phyloP scores from a whole-genome alignment of 2,888 invertebrate species.

The Meta bourneti region DNA sequence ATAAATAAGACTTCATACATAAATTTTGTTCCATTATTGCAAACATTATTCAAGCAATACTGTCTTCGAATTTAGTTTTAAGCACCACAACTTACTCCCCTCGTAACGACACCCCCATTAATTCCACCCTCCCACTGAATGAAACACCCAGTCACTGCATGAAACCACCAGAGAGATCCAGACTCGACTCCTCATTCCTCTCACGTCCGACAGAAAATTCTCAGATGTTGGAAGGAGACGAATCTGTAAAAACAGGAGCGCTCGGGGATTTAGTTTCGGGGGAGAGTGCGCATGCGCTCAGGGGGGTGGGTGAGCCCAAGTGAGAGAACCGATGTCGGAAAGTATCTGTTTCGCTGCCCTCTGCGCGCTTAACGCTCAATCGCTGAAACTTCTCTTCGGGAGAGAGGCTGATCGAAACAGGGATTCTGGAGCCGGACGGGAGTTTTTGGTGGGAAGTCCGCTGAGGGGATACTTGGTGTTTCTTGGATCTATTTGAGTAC shows the following conservation, averaged over 20 bases:
- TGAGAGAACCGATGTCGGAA: constrained; percentile 61
- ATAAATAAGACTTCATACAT: too few species aligned
- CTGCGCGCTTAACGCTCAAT: constrained; percentile 36
- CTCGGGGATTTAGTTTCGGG: constrained; percentile 61
- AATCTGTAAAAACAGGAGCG: constrained; percentile 56
- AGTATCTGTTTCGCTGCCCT: constrained; percentile 36
- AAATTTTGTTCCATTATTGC: too few species aligned
- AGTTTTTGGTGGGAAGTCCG: too few species aligned
- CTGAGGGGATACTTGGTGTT: too few species aligned
- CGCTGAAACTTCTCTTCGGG: neutral
- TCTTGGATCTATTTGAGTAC: too few species aligned
- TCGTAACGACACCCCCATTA: too few species aligned
- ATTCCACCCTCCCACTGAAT: too few species aligned
- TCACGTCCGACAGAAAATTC: constrained; percentile 37
- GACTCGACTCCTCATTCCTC: neutral
- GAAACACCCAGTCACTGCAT: too few species aligned
- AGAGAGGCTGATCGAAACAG: neutral
- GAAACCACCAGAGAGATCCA: neutral
- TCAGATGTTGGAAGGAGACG: constrained; percentile 40
- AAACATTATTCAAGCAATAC: too few species aligned
- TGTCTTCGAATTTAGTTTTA: too few species aligned
- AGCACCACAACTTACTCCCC: too few species aligned
- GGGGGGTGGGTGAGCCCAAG: constrained; percentile 14
- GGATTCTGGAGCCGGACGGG: too few species aligned
- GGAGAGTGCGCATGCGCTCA: constrained; percentile 13